These are phyloP conservation scores for Gopherus evgoodei DNA, from an alignment of 2,113 vertebrate species.

Conservation along the genomic window DNA sequence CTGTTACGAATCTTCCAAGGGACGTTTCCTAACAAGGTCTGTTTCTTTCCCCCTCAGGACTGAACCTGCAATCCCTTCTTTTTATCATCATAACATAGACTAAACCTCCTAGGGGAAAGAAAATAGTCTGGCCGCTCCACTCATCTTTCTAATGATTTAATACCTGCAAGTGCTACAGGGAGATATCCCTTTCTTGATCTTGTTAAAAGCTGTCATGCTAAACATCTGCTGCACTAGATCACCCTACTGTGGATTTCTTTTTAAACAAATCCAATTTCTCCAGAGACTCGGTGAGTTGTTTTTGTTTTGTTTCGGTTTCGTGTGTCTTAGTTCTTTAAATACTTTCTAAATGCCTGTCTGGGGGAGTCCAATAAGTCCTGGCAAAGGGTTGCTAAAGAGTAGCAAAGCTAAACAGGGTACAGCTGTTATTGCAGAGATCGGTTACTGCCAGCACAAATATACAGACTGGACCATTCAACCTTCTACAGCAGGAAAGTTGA, in stretches of 20 bases:
- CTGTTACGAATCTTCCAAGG: neutral
- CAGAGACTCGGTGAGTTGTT: neutral
- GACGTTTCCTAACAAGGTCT: neutral
- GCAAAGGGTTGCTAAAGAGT: slow-evolving; percentile 34
- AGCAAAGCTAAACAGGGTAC: slow-evolving; percentile 63
- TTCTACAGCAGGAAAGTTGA: slow-evolving; percentile 18
- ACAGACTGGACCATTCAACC: slow-evolving; percentile 48
- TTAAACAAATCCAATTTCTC: slow-evolving; percentile 23
- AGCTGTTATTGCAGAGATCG: slow-evolving; percentile 43
- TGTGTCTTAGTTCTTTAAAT: neutral
- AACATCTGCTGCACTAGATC: slow-evolving; percentile 15
- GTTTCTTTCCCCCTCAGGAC: neutral
- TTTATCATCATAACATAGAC: slow-evolving; percentile 4
- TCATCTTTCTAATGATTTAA: slow-evolving; percentile 62
- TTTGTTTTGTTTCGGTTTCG: neutral
- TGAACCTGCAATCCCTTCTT: neutral
- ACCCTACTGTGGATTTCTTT: slow-evolving; percentile 2
- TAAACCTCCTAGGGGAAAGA: neutral
- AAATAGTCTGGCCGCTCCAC: neutral
- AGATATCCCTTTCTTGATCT: slow-evolving; percentile 33
- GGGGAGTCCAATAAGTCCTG: slow-evolving; percentile 55
- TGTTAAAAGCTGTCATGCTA: neutral
- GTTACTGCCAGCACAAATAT: slow-evolving; percentile 66
- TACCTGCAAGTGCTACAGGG: slow-evolving; percentile 42
- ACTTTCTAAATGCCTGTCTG: slow-evolving; percentile 12